Evolutionary conservation across 1,140 invertebrate species (phyloP).

Genomic region (Drosophila mayri): DNA sequence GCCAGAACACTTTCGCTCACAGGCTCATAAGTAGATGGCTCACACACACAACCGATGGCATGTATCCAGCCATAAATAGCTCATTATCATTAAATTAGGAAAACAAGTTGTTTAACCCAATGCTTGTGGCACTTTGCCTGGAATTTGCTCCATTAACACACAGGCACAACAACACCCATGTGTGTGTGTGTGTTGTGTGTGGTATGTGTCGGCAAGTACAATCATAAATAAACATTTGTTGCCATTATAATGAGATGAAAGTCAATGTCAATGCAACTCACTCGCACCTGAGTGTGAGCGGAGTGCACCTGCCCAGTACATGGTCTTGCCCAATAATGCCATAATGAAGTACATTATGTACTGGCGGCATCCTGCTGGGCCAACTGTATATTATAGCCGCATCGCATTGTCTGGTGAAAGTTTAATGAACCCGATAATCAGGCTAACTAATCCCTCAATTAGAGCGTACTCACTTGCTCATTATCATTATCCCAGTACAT

Average conservation of each 20-base stretch:
- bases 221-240: constrained; percentile 73
- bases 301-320: constrained; percentile 22
- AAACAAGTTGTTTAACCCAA: constrained; percentile 72
- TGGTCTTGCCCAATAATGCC: constrained; percentile 17
- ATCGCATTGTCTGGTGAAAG: constrained; percentile 42
- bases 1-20: constrained; percentile 64
- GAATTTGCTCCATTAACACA: constrained; percentile 44
- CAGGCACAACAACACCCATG: constrained; percentile 17
- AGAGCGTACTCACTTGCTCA: constrained; percentile 10
- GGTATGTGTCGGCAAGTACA: constrained; percentile 36
- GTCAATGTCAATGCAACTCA: constrained; percentile 74
- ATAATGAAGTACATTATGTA: constrained; percentile 40
- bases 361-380: constrained; percentile 14
- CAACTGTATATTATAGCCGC: constrained; percentile 48
- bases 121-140: constrained; percentile 60
- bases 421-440: constrained; percentile 64
- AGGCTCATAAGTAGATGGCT: constrained; percentile 27
- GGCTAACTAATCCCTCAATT: constrained; percentile 55
- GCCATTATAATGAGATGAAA: constrained; percentile 79
- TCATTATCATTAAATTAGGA: constrained; percentile 82
- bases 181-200: background rate
- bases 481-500: constrained; percentile 14
- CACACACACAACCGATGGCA: constrained; percentile 36
- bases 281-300: constrained; percentile 22
- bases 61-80: constrained; percentile 74